Conservation (phyloP, 53 echinoderm and acorn worm genomes). For the Holothuria leucospilota region DNA sequence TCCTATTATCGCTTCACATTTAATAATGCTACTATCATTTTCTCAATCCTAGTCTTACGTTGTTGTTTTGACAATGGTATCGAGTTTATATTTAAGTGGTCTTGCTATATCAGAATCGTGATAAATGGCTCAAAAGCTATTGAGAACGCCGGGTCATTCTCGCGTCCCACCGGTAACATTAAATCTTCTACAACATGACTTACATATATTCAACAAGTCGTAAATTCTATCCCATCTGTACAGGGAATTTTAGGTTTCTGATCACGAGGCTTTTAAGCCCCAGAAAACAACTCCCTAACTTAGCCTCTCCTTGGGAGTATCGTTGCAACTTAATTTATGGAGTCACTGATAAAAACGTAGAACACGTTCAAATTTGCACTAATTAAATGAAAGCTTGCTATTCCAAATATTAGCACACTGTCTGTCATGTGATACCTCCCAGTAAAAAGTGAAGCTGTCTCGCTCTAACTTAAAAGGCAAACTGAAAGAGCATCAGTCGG, state of each 20-base stretch:
- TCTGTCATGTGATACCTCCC: constrained; percentile 42
- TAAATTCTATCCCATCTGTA: constrained; percentile 42
- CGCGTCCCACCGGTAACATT: constrained; percentile 47
- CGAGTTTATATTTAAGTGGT: constrained; percentile 38
- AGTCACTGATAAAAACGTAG: constrained; percentile 38
- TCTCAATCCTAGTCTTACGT: neutral
- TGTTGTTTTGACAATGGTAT: constrained; percentile 28
- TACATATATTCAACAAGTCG: constrained; percentile 50
- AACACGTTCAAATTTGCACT: constrained; percentile 46
- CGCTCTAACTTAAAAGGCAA: constrained; percentile 49
- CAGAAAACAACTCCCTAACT: constrained; percentile 24
- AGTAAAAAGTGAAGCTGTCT: constrained; percentile 36
- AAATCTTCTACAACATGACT: constrained; percentile 38
- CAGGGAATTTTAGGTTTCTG: constrained; percentile 22
- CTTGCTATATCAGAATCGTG: constrained; percentile 19
- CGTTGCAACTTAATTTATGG: constrained; percentile 45
- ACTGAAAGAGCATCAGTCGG: constrained; percentile 28
- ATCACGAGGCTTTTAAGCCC: constrained; percentile 41
- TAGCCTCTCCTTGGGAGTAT: constrained; percentile 43
- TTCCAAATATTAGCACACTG: constrained; percentile 53
- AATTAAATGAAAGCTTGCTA: constrained; percentile 55
- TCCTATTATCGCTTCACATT: constrained; percentile 24
- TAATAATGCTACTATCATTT: constrained; percentile 17
- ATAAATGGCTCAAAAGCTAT: constrained; percentile 22
- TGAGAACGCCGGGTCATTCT: constrained; percentile 20